A percentile compares a stretch with the other conserved stretches of the same genome.
Conservation (phyloP, 2,797 vertebrate species). For the Coccyzus lansbergi region DNA sequence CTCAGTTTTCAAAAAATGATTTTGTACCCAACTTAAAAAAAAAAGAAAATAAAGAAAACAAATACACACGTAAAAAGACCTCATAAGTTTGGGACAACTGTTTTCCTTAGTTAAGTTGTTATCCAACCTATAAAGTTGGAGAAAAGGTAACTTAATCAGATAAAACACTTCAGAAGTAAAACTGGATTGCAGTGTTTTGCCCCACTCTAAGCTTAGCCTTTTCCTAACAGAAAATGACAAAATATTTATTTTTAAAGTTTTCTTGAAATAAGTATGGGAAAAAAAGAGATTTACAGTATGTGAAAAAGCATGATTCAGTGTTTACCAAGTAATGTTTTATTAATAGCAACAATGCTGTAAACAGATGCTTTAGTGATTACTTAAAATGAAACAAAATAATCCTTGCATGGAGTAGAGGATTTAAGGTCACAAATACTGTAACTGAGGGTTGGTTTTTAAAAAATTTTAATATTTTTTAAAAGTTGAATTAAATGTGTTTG, state of each 20-base stretch:
- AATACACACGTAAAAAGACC: not conserved
- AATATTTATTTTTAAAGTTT: slow-evolving; percentile 7
- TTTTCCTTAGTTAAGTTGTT: not conserved
- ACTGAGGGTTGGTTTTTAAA: not conserved
- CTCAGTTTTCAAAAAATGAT: not conserved
- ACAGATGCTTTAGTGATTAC: slow-evolving; percentile 53
- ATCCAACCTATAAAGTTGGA: not conserved
- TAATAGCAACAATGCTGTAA: slow-evolving; percentile 61
- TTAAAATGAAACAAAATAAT: slow-evolving; percentile 40
- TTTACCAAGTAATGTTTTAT: slow-evolving; percentile 52
- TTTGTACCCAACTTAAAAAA: not conserved
- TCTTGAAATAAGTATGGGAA: not conserved
- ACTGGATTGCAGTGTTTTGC: not conserved
- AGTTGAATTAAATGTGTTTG: not conserved
- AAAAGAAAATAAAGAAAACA: not conserved
- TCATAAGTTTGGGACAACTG: not conserved
- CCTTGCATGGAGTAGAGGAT: not conserved
- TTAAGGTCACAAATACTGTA: not conserved
- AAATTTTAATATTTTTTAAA: too few species aligned
- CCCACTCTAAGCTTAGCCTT: not conserved
- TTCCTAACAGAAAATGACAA: not conserved
- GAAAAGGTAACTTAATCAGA: not conserved
- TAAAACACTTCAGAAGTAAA: not conserved
- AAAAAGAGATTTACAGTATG: not conserved
- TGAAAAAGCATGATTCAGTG: slow-evolving; percentile 52